Evolutionary conservation across 2,113 vertebrate genomes (phyloP).

Genomic region (Mugil cephalus): DNA sequence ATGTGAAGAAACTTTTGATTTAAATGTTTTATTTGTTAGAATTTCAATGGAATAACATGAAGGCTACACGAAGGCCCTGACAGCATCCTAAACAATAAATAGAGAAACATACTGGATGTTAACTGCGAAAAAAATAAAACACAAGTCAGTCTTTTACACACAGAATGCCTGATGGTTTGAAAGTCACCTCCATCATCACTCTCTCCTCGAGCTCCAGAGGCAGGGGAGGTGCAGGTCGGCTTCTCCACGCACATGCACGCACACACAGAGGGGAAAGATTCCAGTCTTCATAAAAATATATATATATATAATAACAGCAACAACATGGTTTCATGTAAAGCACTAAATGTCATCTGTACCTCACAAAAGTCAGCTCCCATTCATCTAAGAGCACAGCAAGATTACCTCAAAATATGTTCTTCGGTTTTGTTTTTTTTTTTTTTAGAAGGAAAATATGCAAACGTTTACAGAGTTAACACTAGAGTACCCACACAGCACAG

Average conservation of each 20-base stretch:
- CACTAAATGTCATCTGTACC: slow-evolving; percentile 24
- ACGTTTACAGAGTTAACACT: slow-evolving; percentile 38
- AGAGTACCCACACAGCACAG: slow-evolving; percentile 17
- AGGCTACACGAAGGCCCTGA: slow-evolving; percentile 48
- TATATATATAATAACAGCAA: slow-evolving; percentile 20
- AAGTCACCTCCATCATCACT: slow-evolving; percentile 36
- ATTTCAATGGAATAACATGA: slow-evolving; percentile 71
- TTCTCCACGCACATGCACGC: neutral
- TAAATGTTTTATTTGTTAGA: slow-evolving; percentile 78
- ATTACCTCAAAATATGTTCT: slow-evolving; percentile 62
- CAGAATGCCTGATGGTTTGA: slow-evolving; percentile 28
- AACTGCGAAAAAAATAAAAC: slow-evolving; percentile 57
- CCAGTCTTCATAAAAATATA: slow-evolving; percentile 71
- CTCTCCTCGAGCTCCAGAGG: slow-evolving; percentile 53
- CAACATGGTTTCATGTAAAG: slow-evolving; percentile 22
- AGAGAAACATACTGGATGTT: slow-evolving; percentile 61
- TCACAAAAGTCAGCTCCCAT: slow-evolving; percentile 18
- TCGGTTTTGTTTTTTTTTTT: slow-evolving; percentile 33
- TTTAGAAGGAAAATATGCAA: slow-evolving; percentile 10
- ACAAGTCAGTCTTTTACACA: slow-evolving; percentile 33
- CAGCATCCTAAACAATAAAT: slow-evolving; percentile 82
- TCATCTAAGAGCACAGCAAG: slow-evolving; percentile 17
- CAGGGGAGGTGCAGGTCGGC: slow-evolving; percentile 10
- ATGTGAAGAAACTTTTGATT: neutral
- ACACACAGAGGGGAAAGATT: slow-evolving; percentile 47